Percentiles rank a stretch among this genome's conserved stretches.
phyloP scores from a whole-genome alignment of 2,888 invertebrate genomes.

The Epirrhoe alternata region DNA sequence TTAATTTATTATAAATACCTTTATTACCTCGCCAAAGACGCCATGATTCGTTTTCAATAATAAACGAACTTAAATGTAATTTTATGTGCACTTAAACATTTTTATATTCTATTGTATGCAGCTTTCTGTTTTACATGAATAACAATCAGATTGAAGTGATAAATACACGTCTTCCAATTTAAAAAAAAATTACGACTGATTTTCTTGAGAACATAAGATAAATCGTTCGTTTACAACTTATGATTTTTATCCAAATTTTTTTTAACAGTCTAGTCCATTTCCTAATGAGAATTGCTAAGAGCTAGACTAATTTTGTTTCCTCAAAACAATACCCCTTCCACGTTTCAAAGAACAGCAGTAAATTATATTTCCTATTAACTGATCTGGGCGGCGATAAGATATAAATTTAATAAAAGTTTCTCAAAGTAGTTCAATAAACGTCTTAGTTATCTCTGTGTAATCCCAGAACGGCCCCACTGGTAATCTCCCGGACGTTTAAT shows the following conservation, averaged over 20 bases:
- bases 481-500: conserved; percentile 74
- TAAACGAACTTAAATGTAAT: conserved; percentile 34
- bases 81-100: conserved; percentile 19
- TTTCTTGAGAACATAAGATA: too few species aligned
- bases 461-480: conserved; percentile 63
- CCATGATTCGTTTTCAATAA: conserved; percentile 45
- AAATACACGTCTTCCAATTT: not conserved
- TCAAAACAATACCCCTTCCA: conserved; percentile 27
- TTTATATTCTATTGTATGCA: conserved; percentile 20
- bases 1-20: conserved; percentile 72
- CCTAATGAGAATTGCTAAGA: not conserved
- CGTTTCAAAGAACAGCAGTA: conserved; percentile 45
- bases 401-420: conserved; percentile 64
- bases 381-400: conserved; percentile 53
- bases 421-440: conserved; percentile 66
- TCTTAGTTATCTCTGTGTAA: conserved; percentile 68
- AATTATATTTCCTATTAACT: conserved; percentile 58
- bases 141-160: not conserved
- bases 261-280: not conserved
- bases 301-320: conserved; percentile 16
- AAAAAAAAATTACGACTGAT: not conserved
- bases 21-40: conserved; percentile 56
- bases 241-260: not conserved
- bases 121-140: not conserved
- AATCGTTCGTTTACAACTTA: too few species aligned